Base-by-base conservation (phyloP, 1,140 invertebrate genomes). In the Drosophila rufa region DNA sequence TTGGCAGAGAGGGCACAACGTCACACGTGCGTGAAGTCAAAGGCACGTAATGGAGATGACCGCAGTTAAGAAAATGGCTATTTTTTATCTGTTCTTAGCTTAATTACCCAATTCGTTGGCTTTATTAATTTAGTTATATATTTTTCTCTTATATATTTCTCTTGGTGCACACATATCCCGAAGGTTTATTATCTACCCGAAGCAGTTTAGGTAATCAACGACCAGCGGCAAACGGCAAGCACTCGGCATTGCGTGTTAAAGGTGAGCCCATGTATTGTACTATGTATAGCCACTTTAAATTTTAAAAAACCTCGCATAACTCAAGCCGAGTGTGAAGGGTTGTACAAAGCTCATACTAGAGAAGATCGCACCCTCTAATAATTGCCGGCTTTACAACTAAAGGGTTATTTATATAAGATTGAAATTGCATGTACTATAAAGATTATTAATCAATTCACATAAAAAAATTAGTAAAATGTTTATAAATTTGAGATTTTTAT, bases 161-260 rank as follows among this genome's bases (percentile, higher is more conserved):
- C 7, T 22, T 3, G 22, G 67, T 67, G 62, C 22, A 58, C 15
- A 33, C 36, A 56, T 71, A 56, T 66, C 55, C 36, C 19, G 17
- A 48, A 65, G 38, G 46, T 64, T 68, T 69, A 75, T 75, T 75
- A 75, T 77, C 62, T 56, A 69, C 60, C 60, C 43, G 15, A 77
- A 76, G 50, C 48, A 22, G 57, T 56, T 74, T 50, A 38, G 48
- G 62, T 59, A 71, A 73, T 77, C 74, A 70, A 46, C 75, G 53
- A 64, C 22, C 67, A 56, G 22, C n/a, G 61, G 42, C 47, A 8
- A 58, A 2, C 36, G 19, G 46, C 48, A 45, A 47, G 36, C 17
- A 42, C 36, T 45, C 15, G 22, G 17, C 55, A 53, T 46, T 75
- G 58, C 69, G 68, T 60, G 74, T 68, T 77, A 77, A 57, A 61